Base-by-base conservation (phyloP, 1,140 invertebrate species). In the Formica selysi region DNA sequence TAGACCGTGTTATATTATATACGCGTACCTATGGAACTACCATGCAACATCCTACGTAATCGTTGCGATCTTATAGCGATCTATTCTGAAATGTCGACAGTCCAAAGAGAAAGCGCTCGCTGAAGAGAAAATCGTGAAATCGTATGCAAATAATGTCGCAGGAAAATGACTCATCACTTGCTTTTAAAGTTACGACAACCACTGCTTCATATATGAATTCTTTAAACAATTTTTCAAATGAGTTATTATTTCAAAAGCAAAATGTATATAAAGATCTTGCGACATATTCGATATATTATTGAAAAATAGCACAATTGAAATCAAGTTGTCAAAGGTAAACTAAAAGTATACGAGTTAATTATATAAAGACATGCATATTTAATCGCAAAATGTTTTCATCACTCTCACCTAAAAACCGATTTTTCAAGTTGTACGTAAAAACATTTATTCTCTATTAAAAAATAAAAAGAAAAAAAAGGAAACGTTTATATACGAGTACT, bases 1-100 rank as follows among this genome's bases (percentile, higher is more conserved):
- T 89, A 86, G 86, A 91, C 86, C 83, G 83, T 87, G 86, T 89
- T 91, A 90, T 86, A 88, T 89, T 65, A 84, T 88, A 81, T 87
- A 86, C 83, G 87, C 83, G 87, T 87, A 84, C 68, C 80, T 83
- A 73, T 83, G 86, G 74, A 88, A 78, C 86, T 61, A 61, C 88
- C 83, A 76, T 90, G 84, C 74, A 87, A 85, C 76, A 76, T 89
- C 59, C 84, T 83, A 73, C 79, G 88, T 81, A 86, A 91, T 83
- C 79, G 68, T 83, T 83, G 54, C 79, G 68, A 74, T 83, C 79
- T 83, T 83, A 73, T 61, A 74, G 38, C 79, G 79, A 73, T 83
- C 68, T 81, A 59, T 70, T 81, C 67, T 44, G 68, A 83, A 83
- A 83, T 73, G 79, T 73, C 68, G 67, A 61, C 67, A 44, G 51